These are phyloP conservation scores for Podarcis cretensis DNA, from an alignment of 2,113 vertebrate species.

Conservation along the genomic window DNA sequence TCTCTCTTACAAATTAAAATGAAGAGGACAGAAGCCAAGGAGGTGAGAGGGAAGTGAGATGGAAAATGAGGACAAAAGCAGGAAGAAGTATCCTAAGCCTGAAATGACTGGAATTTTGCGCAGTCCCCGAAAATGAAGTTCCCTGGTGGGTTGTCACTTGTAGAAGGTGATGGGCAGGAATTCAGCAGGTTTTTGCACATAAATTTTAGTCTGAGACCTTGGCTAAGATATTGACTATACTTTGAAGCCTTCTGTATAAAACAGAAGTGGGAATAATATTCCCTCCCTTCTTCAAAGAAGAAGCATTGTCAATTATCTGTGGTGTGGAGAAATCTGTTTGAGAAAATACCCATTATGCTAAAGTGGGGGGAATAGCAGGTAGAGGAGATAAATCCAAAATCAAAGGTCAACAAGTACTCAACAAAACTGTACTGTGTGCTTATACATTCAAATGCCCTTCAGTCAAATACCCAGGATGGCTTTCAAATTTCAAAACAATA, in stretches of 20 bases:
- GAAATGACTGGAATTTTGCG: background rate
- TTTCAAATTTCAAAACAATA: too few species aligned
- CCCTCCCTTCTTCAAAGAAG: background rate
- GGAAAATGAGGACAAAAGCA: conserved; percentile 2
- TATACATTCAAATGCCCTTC: background rate
- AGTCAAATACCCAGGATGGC: too few species aligned
- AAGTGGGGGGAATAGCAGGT: background rate
- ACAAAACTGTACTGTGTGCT: background rate
- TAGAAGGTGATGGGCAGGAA: conserved; percentile 27
- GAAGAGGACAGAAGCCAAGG: background rate
- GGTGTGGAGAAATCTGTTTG: background rate
- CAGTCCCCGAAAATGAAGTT: background rate
- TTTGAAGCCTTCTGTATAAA: background rate
- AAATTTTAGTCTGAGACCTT: background rate
- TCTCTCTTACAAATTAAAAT: conserved; percentile 5
- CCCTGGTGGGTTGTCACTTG: conserved; percentile 3
- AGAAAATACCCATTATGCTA: background rate
- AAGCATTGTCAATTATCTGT: background rate
- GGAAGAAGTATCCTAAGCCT: conserved; percentile 7
- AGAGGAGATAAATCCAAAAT: background rate
- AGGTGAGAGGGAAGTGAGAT: background rate
- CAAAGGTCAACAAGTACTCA: rapidly evolving
- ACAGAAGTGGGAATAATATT: conserved; percentile 2
- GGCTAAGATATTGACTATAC: conserved; percentile 13
- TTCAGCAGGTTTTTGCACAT: background rate